Conservation (phyloP, 2,888 invertebrate genomes). For the Eupithecia subfuscata region DNA sequence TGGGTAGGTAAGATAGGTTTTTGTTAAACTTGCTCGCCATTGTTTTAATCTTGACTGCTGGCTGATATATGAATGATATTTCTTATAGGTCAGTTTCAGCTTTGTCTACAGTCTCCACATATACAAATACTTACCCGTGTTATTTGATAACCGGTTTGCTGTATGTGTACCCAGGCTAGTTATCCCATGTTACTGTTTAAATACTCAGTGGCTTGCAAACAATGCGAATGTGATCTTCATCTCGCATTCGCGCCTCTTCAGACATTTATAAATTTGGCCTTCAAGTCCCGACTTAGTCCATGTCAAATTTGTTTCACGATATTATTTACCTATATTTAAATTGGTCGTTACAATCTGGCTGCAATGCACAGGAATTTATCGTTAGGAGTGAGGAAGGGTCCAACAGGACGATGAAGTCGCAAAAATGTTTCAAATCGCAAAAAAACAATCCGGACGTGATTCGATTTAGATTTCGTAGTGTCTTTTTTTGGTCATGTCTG, state of each 20-base stretch:
- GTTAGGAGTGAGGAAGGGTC: conserved; percentile 33
- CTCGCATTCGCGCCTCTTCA: conserved; percentile 14
- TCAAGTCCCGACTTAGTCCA: conserved; percentile 24
- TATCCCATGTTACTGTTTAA: conserved; percentile 9
- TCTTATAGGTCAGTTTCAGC: background rate
- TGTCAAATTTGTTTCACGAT: conserved; percentile 42
- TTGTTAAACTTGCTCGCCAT: background rate
- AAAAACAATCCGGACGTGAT: conserved; percentile 76
- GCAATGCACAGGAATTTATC: conserved; percentile 43
- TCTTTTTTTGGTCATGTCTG: conserved; percentile 59
- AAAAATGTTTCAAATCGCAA: conserved; percentile 64
- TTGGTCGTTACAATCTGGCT: conserved; percentile 41
- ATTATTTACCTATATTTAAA: conserved; percentile 47
- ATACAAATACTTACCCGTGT: background rate
- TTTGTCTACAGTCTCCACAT: background rate
- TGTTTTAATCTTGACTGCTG: background rate
- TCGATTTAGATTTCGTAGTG: conserved; percentile 71
- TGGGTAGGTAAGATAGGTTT: background rate
- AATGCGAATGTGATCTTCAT: conserved; percentile 7
- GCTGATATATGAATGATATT: conserved; percentile 1
- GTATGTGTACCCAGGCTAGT: background rate
- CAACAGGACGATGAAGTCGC: conserved; percentile 38
- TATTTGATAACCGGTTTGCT: background rate
- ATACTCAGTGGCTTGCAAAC: conserved; percentile 17
- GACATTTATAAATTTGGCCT: conserved; percentile 29